phyloP scores from a whole-genome alignment of 2,797 vertebrate genomes.

The Loris lydekkerianus region DNA sequence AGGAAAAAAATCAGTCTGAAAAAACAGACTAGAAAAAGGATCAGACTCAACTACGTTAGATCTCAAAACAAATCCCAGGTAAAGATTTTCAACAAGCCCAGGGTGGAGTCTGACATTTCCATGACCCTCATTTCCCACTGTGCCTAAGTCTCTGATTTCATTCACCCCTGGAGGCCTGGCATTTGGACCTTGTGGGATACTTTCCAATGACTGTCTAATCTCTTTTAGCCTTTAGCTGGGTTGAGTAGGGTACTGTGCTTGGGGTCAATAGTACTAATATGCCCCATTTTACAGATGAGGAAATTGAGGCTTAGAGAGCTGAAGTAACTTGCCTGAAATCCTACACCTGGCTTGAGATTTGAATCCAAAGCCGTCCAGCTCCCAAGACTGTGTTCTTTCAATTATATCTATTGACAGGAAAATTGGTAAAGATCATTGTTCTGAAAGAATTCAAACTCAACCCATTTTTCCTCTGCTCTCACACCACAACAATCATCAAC shows the following conservation, averaged over 20 bases:
- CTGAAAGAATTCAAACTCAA: background rate
- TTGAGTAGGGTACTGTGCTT: background rate
- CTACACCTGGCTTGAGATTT: background rate
- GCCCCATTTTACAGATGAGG: background rate
- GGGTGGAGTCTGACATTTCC: background rate
- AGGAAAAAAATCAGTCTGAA: background rate
- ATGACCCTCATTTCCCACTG: background rate
- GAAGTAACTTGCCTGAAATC: background rate
- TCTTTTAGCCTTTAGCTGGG: background rate
- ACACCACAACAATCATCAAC: background rate
- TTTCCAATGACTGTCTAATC: background rate
- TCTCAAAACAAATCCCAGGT: conserved; percentile 16
- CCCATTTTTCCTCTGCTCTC: background rate
- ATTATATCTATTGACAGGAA: background rate
- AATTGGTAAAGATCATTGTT: conserved; percentile 5
- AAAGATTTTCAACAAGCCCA: background rate
- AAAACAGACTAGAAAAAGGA: background rate
- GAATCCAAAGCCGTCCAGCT: background rate
- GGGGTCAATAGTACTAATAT: background rate
- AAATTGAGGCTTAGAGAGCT: background rate
- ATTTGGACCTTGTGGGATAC: background rate
- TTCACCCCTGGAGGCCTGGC: background rate
- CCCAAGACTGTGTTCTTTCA: background rate
- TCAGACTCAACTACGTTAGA: background rate
- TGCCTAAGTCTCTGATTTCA: background rate